Conservation (phyloP, 2,888 invertebrate species). For the Siphonodentalium dalli region DNA sequence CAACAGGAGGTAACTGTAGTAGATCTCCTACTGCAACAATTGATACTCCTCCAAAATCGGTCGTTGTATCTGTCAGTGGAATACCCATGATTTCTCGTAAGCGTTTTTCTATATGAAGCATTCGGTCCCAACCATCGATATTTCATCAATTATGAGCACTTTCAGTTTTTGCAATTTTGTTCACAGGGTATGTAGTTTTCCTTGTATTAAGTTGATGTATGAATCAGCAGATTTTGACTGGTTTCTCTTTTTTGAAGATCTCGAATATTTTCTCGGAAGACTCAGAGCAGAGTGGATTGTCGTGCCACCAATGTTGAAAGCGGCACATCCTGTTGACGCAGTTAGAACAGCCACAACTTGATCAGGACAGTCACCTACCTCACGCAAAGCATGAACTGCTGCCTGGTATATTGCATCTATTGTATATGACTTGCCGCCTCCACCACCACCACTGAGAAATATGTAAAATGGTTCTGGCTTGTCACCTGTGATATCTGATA, state of each 20-base stretch:
- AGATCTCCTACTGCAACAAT: constrained; percentile 29
- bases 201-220: constrained; percentile 8
- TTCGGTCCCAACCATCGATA: constrained; percentile 16
- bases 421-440: constrained; percentile 26
- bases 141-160: constrained; percentile 25
- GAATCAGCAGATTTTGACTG: not conserved
- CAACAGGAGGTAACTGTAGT: constrained; percentile 28
- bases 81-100: too few relatives aligned
- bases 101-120: not conserved
- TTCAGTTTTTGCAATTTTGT: constrained; percentile 12
- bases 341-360: constrained; percentile 22
- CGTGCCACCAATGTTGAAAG: constrained; percentile 27
- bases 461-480: constrained; percentile 17
- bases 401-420: constrained; percentile 25
- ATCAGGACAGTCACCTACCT: constrained; percentile 10
- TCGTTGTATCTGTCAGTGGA: too few relatives aligned
- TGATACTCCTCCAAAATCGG: constrained; percentile 26
- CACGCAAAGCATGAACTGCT: constrained; percentile 6
- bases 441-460: constrained; percentile 27
- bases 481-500: too few relatives aligned
- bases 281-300: constrained; percentile 28
- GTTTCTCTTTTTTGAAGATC: too few relatives aligned
- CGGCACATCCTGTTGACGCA: constrained; percentile 33
- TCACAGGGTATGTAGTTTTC: constrained; percentile 15
- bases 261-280: constrained; percentile 20